Evolutionary conservation across 2,888 invertebrate genomes (phyloP).

Genomic region (Brachypterus glaber): DNA sequence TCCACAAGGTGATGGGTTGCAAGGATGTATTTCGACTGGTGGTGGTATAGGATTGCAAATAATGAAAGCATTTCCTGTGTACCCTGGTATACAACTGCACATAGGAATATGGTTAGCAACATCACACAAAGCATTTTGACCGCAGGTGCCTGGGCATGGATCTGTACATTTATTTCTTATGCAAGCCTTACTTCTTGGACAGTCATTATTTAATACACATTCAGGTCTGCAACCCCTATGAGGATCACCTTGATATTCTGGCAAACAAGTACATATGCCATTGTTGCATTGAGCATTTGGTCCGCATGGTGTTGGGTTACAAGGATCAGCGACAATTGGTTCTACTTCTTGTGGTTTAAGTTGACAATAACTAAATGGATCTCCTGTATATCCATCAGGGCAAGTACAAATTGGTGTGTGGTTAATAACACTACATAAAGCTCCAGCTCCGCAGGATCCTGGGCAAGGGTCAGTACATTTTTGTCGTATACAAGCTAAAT

Average conservation of each 20-base stretch:
- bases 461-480: constrained; percentile 72
- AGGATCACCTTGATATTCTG: constrained; percentile 60
- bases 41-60: constrained; percentile 48
- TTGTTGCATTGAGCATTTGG: constrained; percentile 60
- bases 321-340: constrained; percentile 47
- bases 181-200: constrained; percentile 57
- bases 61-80: constrained; percentile 62
- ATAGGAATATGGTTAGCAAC: constrained; percentile 68
- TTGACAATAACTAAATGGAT: constrained; percentile 47
- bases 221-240: constrained; percentile 61
- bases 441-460: constrained; percentile 65
- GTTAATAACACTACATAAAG: constrained; percentile 66
- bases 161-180: constrained; percentile 60
- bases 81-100: constrained; percentile 47
- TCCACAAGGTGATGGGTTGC: constrained; percentile 48
- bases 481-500: constrained; percentile 64
- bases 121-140: constrained; percentile 57
- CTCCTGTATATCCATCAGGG: constrained; percentile 48
- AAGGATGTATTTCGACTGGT: constrained; percentile 38
- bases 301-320: constrained; percentile 63
- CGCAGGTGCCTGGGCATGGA: constrained; percentile 67
- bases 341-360: constrained; percentile 23
- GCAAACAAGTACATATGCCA: constrained; percentile 57
- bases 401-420: constrained; percentile 66
- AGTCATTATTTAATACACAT: constrained; percentile 60